These are phyloP conservation scores for Neopipo cinnamomea DNA, from an alignment of 2,113 vertebrate genomes.

Conservation along the genomic window DNA sequence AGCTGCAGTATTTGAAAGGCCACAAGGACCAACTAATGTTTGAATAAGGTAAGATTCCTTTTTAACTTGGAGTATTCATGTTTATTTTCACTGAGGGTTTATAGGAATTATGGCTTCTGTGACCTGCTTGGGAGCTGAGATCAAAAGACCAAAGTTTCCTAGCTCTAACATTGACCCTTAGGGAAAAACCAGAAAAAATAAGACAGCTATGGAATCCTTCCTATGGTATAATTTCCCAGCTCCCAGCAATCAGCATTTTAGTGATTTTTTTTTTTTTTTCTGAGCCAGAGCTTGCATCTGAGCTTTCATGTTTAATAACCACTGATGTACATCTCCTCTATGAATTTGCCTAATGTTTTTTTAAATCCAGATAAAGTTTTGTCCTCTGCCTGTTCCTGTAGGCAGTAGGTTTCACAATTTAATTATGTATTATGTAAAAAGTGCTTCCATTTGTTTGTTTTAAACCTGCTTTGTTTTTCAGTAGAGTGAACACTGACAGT, in stretches of 20 bases:
- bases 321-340: conserved; percentile 1
- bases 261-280: background rate
- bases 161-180: conserved; percentile 30
- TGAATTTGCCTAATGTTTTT: conserved; percentile 20
- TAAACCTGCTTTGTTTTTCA: background rate
- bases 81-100: conserved; percentile 30
- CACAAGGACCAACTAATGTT: background rate
- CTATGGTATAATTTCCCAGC: conserved; percentile 43
- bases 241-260: conserved; percentile 33
- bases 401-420: background rate
- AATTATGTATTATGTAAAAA: background rate
- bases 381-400: background rate
- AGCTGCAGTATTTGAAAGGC: background rate
- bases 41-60: background rate
- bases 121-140: conserved; percentile 32
- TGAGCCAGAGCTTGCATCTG: conserved; percentile 27
- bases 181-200: conserved; percentile 35
- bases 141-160: conserved; percentile 47
- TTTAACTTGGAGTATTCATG: background rate
- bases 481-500: background rate
- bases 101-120: conserved; percentile 23
- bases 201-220: conserved; percentile 13
- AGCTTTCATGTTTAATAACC: conserved; percentile 50
- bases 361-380: conserved; percentile 28
- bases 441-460: background rate